Conservation (phyloP, 1,140 invertebrate genomes). For the Nephila pilipes region DNA sequence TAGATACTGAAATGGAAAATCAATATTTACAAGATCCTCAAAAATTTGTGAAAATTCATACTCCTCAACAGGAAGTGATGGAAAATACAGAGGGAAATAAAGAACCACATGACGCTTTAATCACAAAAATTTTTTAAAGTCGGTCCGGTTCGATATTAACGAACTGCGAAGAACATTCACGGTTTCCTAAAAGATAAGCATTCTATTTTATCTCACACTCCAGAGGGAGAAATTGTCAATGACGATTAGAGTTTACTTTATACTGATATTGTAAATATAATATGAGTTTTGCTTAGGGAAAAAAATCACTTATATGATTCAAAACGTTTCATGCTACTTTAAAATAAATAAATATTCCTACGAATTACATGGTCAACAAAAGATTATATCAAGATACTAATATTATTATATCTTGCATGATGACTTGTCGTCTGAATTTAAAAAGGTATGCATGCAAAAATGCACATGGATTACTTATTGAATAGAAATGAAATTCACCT, state of each 20-base stretch:
- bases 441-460: no score
- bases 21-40: constrained; percentile 32
- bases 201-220: neutral
- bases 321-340: neutral
- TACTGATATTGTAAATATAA: neutral
- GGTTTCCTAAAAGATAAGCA: neutral
- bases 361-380: no score
- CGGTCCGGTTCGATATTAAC: neutral
- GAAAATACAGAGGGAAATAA: no score
- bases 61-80: no score
- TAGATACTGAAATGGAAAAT: neutral
- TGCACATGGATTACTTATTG: no score
- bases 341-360: neutral
- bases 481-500: no score
- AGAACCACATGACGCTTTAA: no score
- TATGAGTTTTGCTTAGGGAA: neutral
- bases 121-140: neutral
- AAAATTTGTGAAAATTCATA: constrained; percentile 32
- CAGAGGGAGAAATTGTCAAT: constrained; percentile 12
- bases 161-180: neutral
- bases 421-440: no score
- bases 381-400: no score
- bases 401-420: no score
- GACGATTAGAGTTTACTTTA: neutral
- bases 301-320: neutral